Conservation (phyloP, 2,113 vertebrate species). For the Paramormyrops kingsleyae region DNA sequence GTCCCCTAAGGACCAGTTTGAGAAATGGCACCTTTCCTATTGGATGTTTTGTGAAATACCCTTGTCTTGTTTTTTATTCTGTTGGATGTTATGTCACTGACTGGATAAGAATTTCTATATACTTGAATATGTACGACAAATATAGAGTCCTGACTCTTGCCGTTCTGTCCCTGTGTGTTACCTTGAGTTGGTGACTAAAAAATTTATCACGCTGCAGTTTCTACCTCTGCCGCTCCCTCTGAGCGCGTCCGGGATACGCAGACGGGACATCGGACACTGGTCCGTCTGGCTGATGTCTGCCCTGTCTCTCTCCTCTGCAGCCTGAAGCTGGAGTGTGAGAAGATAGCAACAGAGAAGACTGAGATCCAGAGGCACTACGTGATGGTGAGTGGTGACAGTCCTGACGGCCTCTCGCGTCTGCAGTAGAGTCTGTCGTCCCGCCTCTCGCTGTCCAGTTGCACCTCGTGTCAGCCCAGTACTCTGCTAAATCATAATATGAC, state of each 20-base stretch:
- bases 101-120: not conserved
- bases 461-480: not conserved
- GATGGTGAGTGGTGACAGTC: slow-evolving; percentile 56
- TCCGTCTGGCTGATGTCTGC: not conserved
- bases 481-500: not conserved
- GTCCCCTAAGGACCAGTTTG: not conserved
- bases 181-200: not conserved
- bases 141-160: not conserved
- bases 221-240: not conserved
- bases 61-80: not conserved
- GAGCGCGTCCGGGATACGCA: not conserved
- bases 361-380: slow-evolving; percentile 74
- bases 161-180: not conserved
- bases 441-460: not conserved
- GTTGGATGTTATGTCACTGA: not conserved
- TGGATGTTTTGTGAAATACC: not conserved
- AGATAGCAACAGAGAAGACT: slow-evolving; percentile 69
- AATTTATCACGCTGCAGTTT: not conserved
- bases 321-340: slow-evolving; percentile 73
- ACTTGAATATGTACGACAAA: not conserved
- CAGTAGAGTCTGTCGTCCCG: not conserved
- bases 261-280: not conserved
- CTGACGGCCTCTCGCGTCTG: not conserved
- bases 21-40: not conserved
- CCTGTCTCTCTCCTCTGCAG: slow-evolving; percentile 35